phyloP scores from a whole-genome alignment of 2,797 vertebrate genomes.

The Lepidocolaptes lacrymiger region DNA sequence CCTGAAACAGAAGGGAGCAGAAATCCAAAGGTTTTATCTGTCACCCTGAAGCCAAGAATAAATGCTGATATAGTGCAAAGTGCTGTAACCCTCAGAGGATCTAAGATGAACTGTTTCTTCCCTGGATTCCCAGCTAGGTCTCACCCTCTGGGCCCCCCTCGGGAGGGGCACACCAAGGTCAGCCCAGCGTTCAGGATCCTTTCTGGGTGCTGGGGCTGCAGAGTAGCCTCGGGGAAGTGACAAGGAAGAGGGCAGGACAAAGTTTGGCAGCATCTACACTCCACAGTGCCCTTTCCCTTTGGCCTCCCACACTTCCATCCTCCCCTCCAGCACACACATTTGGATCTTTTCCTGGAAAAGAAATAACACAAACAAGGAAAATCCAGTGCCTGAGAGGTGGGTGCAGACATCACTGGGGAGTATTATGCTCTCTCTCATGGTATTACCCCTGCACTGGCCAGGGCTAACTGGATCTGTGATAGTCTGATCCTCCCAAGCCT shows the following conservation, averaged over 20 bases:
- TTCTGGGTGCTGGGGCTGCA: neutral
- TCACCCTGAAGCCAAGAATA: neutral
- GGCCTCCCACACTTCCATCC: neutral
- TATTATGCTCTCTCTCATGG: neutral
- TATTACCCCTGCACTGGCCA: neutral
- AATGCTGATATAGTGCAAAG: neutral
- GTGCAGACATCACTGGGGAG: neutral
- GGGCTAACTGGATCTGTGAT: conserved; percentile 20
- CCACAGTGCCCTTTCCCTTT: neutral
- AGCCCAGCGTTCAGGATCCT: neutral
- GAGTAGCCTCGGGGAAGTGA: neutral
- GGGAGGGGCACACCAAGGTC: neutral
- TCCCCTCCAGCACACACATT: neutral
- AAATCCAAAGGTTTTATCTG: neutral
- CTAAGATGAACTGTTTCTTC: neutral
- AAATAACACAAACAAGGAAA: neutral
- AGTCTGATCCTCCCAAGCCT: conserved; percentile 60
- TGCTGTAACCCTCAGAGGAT: neutral
- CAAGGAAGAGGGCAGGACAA: neutral
- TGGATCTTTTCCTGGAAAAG: neutral
- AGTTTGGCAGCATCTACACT: neutral
- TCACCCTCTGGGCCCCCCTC: neutral
- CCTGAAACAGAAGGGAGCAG: neutral
- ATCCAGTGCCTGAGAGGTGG: neutral
- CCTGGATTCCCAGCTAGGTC: neutral